These are phyloP conservation scores for Gnathonemus longibarbis DNA, from an alignment of 2,113 vertebrate genomes.

Conservation along the genomic window DNA sequence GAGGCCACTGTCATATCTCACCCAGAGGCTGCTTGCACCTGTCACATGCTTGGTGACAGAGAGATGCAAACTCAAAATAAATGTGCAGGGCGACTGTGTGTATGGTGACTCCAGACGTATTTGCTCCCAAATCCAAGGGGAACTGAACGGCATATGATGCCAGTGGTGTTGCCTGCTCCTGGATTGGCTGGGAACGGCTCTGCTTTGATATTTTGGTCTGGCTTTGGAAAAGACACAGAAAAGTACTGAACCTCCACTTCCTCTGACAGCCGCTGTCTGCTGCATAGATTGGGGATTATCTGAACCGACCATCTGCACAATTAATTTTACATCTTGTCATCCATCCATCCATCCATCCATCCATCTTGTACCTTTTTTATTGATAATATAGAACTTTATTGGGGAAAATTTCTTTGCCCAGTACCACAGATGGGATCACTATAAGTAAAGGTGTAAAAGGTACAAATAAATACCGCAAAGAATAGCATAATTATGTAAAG, in stretches of 20 bases:
- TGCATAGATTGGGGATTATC: background rate
- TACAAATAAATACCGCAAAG: background rate
- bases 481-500: background rate
- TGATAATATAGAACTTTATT: background rate
- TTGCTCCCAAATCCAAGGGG: background rate
- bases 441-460: background rate
- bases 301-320: background rate
- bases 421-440: background rate
- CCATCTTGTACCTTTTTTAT: background rate
- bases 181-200: background rate
- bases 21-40: slow-evolving; percentile 9
- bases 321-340: background rate
- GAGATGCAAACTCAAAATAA: background rate
- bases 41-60: background rate
- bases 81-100: background rate
- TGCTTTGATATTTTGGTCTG: background rate
- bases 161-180: background rate
- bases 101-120: background rate
- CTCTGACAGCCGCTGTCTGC: background rate
- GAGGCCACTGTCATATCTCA: background rate
- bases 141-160: background rate
- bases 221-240: background rate
- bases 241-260: background rate
- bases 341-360: background rate
- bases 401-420: background rate